Evolutionary conservation across 23 tunicate genomes (phyloP), one percentile per base, ranked within the genome.

Genomic region (Pegea sp.): DNA sequence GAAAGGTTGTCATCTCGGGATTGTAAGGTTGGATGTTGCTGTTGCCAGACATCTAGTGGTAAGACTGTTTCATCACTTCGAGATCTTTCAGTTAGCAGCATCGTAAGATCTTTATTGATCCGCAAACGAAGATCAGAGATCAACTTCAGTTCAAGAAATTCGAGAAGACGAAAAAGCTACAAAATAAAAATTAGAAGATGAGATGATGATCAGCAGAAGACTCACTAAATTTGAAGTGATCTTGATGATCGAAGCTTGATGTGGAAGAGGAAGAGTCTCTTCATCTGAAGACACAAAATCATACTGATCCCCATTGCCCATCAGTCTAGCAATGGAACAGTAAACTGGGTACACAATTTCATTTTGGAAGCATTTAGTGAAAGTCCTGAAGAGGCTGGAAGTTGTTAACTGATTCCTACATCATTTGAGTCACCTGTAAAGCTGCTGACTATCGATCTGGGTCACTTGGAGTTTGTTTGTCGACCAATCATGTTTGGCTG

Each of bases 51-150:
- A 53, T 80, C 93, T 49, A 80, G 60, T 22, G 93, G 93, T 18
- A 80, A 69, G 27, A 74, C 93, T 21, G 73, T 80, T 65, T 80
- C 93, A 42, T 80, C 93, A n/a, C n/a, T n/a, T 29, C 93, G 57
- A 29, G 80, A 71, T 56, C 93, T 46, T 53, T 80, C 93, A 1
- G 93, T 74, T 28, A 80, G 78, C 23, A 71, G 79, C 65, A 71
- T 56, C 0, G 80, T 63, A 44, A 55, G 57, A 56, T 80, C 93
- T 48, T 42, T 52, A 11, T 52, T 52, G 21, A 80, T 57, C 22
- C 68, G 67, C 21, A 56, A 80, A 18, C 93, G 64, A 1, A 75
- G 63, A 22, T 80, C 93, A 29, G 61, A 33, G n/a, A 80, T 29
- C 93, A 80, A 71, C 33, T 66, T 54, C 19, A 64, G 42, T 46